Base-by-base conservation (phyloP, 2,113 vertebrate species). In the Meriones unguiculatus region DNA sequence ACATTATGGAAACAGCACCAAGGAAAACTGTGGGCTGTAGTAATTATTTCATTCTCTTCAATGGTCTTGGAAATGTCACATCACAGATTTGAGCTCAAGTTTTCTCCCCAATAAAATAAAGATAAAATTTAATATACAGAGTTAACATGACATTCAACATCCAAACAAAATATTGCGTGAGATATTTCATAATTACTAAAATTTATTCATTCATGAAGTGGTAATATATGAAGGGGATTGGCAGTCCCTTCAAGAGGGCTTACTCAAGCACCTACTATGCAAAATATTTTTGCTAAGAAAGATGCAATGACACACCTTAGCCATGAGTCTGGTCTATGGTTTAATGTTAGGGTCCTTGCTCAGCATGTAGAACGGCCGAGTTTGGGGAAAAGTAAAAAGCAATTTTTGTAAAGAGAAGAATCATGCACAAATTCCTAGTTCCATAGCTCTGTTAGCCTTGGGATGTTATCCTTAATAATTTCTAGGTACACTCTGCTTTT, bases 51-150 rank as follows among this genome's bases (percentile, higher is more conserved):
- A 11, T 57, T 95, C 54, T 81, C 57, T 41, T 82, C 57, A 93
- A 25, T 94, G 75, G 46, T 91, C 67, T 89, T 84, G 50, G 72
- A 97, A 97, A 94, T 97, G 90, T 93, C 96, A 97, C 70, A 88
- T 89, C 89, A 65, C 75, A 92, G 92, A 93, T 75, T n/a, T 88
- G 67, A 95, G 38, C 25, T 76, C 87, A 69, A 92, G 94, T 95
- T 87, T 94, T 38, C 24, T 90, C 70, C 57, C 82, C 46, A 94
- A 78, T 96, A 95, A 96, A 96, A 72, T 22, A 76, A 52, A 89
- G 62, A 94, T 93, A 87, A 97, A 95, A 76, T 3, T 24, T 72
- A 92, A 92, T 15, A n/a, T 62, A 77, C 1, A 17, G 57, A 85
- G 30, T 90, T 96, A 72, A 80, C 90, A 65, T 59, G 88, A 96